Evolutionary conservation across 2,888 invertebrate species (phyloP).

Genomic region (Spatulosminthurus flaviceps): DNA sequence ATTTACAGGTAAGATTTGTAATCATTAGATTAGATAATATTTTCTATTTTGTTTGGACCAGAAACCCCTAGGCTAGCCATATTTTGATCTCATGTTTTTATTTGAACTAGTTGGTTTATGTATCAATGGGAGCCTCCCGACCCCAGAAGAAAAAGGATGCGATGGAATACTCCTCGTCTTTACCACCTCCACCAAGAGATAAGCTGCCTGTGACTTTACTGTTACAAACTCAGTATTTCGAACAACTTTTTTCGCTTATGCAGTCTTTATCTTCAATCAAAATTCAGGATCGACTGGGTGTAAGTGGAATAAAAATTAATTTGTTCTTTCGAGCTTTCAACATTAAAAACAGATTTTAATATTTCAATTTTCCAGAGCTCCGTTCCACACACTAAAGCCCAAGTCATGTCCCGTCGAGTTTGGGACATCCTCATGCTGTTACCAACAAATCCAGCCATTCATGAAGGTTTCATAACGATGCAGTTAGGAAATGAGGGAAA

Average conservation of each 20-base stretch:
- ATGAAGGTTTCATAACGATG: conserved; percentile 84
- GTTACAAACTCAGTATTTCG: conserved; percentile 86
- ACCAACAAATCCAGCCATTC: conserved; percentile 86
- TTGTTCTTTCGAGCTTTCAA: not conserved
- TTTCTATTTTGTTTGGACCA: not conserved
- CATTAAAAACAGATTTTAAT: not conserved
- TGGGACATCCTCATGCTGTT: conserved; percentile 94
- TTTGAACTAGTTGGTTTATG: conserved; percentile 79
- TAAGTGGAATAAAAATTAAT: conserved; percentile 65
- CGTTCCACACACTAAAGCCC: conserved; percentile 85
- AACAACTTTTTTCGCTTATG: conserved; percentile 89
- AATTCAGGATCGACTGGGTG: conserved; percentile 77
- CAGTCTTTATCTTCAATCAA: conserved; percentile 89
- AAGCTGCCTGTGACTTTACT: conserved; percentile 85
- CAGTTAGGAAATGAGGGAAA: conserved; percentile 66
- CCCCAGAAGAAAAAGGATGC: conserved; percentile 73
- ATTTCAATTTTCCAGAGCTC: conserved; percentile 69
- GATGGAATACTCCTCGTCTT: conserved; percentile 83
- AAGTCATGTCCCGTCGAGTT: conserved; percentile 86
- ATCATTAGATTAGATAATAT: too few species aligned
- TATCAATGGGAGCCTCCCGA: conserved; percentile 83
- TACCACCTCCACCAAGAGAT: conserved; percentile 86
- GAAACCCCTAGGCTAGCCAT: not conserved
- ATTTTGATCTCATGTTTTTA: not conserved
- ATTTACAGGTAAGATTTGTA: conserved; percentile 73